Base-by-base conservation (phyloP, 2,113 vertebrate genomes). In the Myxocyprinus asiaticus region DNA sequence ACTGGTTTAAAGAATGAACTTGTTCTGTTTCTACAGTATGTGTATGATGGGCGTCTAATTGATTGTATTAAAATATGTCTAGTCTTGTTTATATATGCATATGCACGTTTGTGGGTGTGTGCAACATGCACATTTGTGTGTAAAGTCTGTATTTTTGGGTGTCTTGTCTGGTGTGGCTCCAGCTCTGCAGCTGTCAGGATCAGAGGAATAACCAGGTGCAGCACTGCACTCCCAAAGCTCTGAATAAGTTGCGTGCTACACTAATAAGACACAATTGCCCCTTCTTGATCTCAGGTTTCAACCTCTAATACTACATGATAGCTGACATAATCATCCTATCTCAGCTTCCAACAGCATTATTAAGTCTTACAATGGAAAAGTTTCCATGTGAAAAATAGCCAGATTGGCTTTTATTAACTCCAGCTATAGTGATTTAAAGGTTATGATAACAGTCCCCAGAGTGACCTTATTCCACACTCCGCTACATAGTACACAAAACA, bases 181-280 rank as follows among this genome's bases (percentile, higher is more conserved):
- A 70, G 15, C 59, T 9, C 6, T 33, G 48, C 73, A 77, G 73
- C 81, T 71, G 76, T 82, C 44, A 7, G 76, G 63, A 73, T 78
- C 80, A 76, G 73, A 76, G 58, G 51, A 11, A 43, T 47, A 48
- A 62, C 74, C 80, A 82, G 80, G 80, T 82, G 80, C 65, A 55
- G 56, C 66, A 64, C 55, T n/a, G 12, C 9, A 55, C 66, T 70
- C 67, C 42, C 22, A 69, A 78, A 78, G 67, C 77, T 65, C 33
- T 53, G 58, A 45, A 50, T 63, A 53, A 70, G 77, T 63, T 63
- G 59, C 9, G 0, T 22, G 44, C 4, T 47, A 14, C 45, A 1
- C 59, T 79, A 48, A 72, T 64, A 76, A 66, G 62, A 64, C 68
- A 17, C 61, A 45, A 42, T 56, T 7, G n/a, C 4, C 68, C 22